These are phyloP conservation scores for Goniozus legneri DNA, from an alignment of 1,140 invertebrate species.

Conservation along the genomic window DNA sequence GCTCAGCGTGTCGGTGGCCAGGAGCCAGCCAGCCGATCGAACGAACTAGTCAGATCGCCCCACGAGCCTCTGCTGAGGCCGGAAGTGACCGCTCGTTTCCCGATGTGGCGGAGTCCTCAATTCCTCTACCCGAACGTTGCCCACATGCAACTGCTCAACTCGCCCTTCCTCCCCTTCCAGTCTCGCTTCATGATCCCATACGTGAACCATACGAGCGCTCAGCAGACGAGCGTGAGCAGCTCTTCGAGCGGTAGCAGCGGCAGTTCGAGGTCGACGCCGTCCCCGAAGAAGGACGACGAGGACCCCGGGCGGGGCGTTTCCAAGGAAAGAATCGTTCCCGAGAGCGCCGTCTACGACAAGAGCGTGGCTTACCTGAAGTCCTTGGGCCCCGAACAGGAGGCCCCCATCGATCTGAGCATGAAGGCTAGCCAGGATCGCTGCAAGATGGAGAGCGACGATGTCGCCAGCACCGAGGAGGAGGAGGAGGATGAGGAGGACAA, in stretches of 20 bases:
- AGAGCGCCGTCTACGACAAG: slow-evolving; percentile 34
- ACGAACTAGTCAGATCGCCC: slow-evolving; percentile 27
- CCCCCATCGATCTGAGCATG: slow-evolving; percentile 75
- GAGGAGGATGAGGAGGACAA: slow-evolving; percentile 46
- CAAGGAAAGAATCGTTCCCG: not conserved
- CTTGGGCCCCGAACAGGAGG: slow-evolving; percentile 56
- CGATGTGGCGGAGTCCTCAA: slow-evolving; percentile 42
- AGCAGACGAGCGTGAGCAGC: slow-evolving; percentile 30
- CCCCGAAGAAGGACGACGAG: slow-evolving; percentile 31
- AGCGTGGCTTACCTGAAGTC: slow-evolving; percentile 42
- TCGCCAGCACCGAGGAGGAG: slow-evolving; percentile 27
- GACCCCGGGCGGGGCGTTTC: slow-evolving; percentile 7
- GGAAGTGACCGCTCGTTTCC: slow-evolving; percentile 37
- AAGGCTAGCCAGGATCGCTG: slow-evolving; percentile 57
- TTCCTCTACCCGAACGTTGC: slow-evolving; percentile 44
- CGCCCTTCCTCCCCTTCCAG: slow-evolving; percentile 46
- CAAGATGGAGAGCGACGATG: slow-evolving; percentile 15
- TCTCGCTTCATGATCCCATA: slow-evolving; percentile 46
- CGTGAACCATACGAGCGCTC: slow-evolving; percentile 35
- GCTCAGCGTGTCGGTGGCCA: slow-evolving; percentile 13
- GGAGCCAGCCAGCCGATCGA: slow-evolving; percentile 23
- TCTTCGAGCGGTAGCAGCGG: slow-evolving; percentile 43
- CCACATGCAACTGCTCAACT: slow-evolving; percentile 45
- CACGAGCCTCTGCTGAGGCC: slow-evolving; percentile 39
- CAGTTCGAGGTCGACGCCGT: slow-evolving; percentile 42